Percentiles rank a stretch among this genome's conserved stretches.
These are phyloP conservation scores for Eurystomus glaucurus DNA, from an alignment of 2,797 vertebrate species.

Conservation along the genomic window DNA sequence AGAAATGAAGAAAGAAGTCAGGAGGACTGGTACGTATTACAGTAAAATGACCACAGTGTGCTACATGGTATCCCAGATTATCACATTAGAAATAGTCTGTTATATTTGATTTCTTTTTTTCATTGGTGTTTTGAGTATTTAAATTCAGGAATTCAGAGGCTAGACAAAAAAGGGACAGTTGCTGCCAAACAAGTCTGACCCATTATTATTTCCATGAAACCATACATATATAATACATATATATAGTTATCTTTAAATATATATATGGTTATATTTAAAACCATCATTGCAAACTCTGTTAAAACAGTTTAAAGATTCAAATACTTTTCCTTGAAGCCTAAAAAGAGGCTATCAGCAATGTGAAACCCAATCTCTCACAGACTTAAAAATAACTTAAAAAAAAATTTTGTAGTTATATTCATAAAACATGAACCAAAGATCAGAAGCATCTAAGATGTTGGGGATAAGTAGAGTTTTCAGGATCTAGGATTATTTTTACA, in stretches of 20 bases:
- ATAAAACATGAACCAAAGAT: conserved; percentile 58
- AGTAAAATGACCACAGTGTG: neutral
- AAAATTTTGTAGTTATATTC: conserved; percentile 39
- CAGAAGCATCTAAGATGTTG: conserved; percentile 2
- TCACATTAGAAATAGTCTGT: neutral
- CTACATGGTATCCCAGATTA: neutral
- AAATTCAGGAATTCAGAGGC: conserved; percentile 21
- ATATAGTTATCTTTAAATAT: neutral
- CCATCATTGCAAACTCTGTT: neutral
- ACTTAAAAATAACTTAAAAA: conserved; percentile 35
- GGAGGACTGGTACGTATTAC: neutral
- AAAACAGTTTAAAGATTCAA: conserved; percentile 15
- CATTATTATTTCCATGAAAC: conserved; percentile 15
- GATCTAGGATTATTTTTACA: conserved; percentile 45
- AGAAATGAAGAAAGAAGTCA: conserved; percentile 19
- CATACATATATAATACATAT: neutral
- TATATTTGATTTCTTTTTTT: conserved; percentile 9
- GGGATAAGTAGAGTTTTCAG: conserved; percentile 26
- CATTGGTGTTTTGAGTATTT: neutral
- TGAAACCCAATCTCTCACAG: neutral
- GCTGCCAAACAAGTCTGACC: conserved; percentile 13
- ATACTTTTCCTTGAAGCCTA: neutral
- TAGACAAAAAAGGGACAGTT: neutral
- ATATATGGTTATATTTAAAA: neutral
- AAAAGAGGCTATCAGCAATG: neutral